Evolutionary conservation across 2,888 invertebrate species (phyloP).

Genomic region (Augochlorella aurata): DNA sequence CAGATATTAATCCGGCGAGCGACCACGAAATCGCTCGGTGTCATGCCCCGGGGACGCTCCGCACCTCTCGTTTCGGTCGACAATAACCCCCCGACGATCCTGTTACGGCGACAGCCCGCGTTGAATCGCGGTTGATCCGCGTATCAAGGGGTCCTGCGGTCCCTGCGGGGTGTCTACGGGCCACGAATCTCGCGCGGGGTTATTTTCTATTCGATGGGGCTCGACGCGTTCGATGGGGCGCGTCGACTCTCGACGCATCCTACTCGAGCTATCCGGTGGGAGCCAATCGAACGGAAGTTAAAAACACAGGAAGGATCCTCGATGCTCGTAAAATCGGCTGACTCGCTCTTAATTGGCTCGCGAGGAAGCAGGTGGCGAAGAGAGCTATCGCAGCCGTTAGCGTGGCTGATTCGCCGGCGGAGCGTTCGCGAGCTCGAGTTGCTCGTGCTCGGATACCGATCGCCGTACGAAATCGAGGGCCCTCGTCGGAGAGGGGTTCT

Average conservation of each 20-base stretch:
- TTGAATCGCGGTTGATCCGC: constrained; percentile 2
- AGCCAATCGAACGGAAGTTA: too few relatives aligned
- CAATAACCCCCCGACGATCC: background rate
- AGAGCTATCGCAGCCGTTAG: background rate
- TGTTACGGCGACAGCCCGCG: background rate
- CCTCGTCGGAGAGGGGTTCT: background rate
- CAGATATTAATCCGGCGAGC: constrained; percentile 65
- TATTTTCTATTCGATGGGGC: background rate
- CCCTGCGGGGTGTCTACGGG: background rate
- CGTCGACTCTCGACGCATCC: background rate
- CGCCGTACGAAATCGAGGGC: constrained; percentile 29
- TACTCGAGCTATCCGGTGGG: too few relatives aligned
- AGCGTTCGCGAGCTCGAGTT: background rate
- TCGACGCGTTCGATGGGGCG: background rate
- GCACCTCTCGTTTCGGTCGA: background rate
- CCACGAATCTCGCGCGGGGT: background rate
- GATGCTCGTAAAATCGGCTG: background rate
- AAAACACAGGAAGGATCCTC: too few relatives aligned
- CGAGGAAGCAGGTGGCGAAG: background rate
- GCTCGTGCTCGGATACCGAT: constrained; percentile 18
- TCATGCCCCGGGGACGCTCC: background rate
- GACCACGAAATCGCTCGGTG: constrained; percentile 51
- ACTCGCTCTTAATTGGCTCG: background rate
- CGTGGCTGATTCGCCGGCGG: background rate
- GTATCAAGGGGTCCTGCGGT: background rate